Conservation (phyloP, 2,113 vertebrate genomes). For the Origma solitaria region DNA sequence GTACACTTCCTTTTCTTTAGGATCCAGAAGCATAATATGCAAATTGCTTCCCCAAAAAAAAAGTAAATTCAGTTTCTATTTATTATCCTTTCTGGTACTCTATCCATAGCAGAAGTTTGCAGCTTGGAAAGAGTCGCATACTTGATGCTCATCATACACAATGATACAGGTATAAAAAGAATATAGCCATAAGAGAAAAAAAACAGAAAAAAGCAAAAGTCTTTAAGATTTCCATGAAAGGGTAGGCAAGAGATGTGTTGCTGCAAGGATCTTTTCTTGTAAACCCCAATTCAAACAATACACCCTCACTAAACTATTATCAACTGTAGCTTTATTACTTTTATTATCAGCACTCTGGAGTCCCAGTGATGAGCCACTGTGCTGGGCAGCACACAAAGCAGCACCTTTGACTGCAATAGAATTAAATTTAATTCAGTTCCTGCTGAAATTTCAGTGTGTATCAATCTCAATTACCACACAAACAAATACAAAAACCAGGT, state of each 20-base stretch:
- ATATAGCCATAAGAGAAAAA: not conserved
- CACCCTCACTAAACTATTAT: not conserved
- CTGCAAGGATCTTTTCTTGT: not conserved
- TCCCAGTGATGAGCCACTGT: not conserved
- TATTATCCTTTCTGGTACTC: constrained; percentile 43
- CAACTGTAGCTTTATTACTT: not conserved
- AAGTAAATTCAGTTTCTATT: constrained; percentile 62
- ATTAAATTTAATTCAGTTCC: not conserved
- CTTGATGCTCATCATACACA: not conserved
- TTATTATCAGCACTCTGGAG: not conserved
- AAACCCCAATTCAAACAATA: not conserved
- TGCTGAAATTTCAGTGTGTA: not conserved
- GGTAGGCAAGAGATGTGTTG: not conserved
- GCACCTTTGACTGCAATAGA: not conserved
- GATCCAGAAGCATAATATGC: constrained; percentile 56
- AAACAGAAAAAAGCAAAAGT: not conserved
- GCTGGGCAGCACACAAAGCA: not conserved
- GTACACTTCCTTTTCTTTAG: constrained; percentile 54
- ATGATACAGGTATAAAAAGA: not conserved
- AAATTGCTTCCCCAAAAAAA: constrained; percentile 47
- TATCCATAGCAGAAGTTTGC: constrained; percentile 11
- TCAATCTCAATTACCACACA: not conserved
- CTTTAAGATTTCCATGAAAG: not conserved
- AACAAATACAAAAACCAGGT: not conserved
- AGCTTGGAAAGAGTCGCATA: not conserved